Base-by-base conservation (phyloP, 1,140 invertebrate genomes). In the Drosophila oshimai region DNA sequence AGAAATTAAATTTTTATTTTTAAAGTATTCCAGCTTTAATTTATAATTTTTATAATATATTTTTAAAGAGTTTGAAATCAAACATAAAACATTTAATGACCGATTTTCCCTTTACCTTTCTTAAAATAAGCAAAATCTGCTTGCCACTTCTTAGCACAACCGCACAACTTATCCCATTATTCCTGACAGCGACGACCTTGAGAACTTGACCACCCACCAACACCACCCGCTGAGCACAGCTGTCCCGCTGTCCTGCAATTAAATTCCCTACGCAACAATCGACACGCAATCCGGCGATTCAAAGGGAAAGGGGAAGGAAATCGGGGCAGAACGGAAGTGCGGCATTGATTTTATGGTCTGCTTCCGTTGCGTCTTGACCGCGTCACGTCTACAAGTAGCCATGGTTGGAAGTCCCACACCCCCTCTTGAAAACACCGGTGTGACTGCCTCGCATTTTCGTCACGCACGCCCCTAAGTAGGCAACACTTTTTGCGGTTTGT, bases 311-410 rank as follows among this genome's bases (percentile, higher is more conserved):
- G 41, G 9, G 18, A 34, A 26, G 29, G 17, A 49, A 36, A 29
- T 26, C 15, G 53, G 3, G 31, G 36, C 28, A n/a, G 31, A 47
- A 17, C 62, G 46, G 49, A 42, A 50, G 61, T 41, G 54, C 45
- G 67, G 54, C 67, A 77, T 77, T 71, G 73, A 77, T 77, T 77
- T 77, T 77, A 77, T 72, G 58, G 74, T 55, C 51, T 60, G 58
- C 67, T 77, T 77, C 73, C 74, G 67, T 47, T 58, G 57, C 67
- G 73, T 58, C 73, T 69, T 73, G 68, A 72, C 68, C 57, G 70
- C 55, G 69, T 72, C 70, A 71, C 37, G 57, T 65, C 58, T 61
- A 20, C 26, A 13, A 61, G 51, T 58, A 42, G 36, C 13, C 53
- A 58, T 33, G 28, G 37, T 2, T 24, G 28, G 20, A 20, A 17